Base-by-base conservation (phyloP, 2,113 vertebrate genomes). In the Sigmodon hispidus region DNA sequence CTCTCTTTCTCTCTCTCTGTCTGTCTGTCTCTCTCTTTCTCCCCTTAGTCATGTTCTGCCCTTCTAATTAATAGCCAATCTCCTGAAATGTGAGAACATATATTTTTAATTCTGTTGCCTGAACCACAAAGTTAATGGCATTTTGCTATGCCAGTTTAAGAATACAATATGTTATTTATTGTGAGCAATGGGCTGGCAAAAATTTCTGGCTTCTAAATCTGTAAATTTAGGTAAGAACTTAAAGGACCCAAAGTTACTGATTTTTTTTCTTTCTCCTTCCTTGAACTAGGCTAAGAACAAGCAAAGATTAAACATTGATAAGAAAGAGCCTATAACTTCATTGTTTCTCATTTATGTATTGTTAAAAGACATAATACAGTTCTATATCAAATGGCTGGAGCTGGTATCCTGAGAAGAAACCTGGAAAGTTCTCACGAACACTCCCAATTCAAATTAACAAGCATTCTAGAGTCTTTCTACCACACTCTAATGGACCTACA, bases 401-500 rank as follows among this genome's bases (percentile, higher is more conserved):
- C 31, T 84, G 2, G 8, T 50, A 79, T 11, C 45, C 36, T 69
- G 55, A 70, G 16, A 85, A 65, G 21, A 10, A 9, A 55, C 3
- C 50, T n/a, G 15, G 5, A 79, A 61, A 70, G 9, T 22, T n/a
- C 13, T 70, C 67, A 79, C 7, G 57, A 59, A 83, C 36, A 65
- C 57, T 8, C 24, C 10, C 8, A 26, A 9, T 7, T 3, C 2
- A 91, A 31, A 11, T 3, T 69, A 73, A 40, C 2, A 17, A 22
- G 0, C 10, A 67, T 11, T 7, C 5, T 0, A 0, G 4, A 26
- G 17, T 76, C 26, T 34, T 31, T 16, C 61, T 65, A 7, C 45
- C 4, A 48, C 13, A 34, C 7, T 45, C 55, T 65, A 55, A 29
- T 12, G 3, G n/a, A n/a, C 17, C 40, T 75, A n/a, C 12, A 36